Conservation (phyloP, 2,888 invertebrate genomes). For the Eupithecia inturbata region DNA sequence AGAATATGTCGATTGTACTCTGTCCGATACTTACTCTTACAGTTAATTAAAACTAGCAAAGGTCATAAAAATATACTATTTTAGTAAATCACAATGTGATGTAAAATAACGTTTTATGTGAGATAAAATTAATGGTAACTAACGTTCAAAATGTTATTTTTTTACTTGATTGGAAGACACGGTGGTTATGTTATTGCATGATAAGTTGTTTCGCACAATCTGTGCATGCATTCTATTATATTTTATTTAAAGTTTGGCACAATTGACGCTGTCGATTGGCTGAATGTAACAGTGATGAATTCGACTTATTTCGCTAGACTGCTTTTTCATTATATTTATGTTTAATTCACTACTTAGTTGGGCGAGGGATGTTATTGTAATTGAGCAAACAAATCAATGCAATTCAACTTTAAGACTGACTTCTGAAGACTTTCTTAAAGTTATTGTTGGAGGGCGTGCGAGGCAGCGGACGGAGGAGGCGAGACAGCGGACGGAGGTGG, state of each 20-base stretch:
- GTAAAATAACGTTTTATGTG: conserved; percentile 76
- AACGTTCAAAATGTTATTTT: conserved; percentile 80
- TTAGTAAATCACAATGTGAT: conserved; percentile 79
- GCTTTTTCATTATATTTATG: conserved; percentile 52
- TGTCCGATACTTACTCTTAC: conserved; percentile 52
- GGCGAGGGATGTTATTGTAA: conserved; percentile 62
- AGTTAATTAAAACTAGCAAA: conserved; percentile 56
- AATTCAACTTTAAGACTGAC: conserved; percentile 83
- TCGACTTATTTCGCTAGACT: conserved; percentile 57
- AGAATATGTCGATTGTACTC: conserved; percentile 47
- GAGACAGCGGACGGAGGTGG: conserved; percentile 37
- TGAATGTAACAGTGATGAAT: conserved; percentile 45
- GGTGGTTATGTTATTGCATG: conserved; percentile 68
- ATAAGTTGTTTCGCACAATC: conserved; percentile 73
- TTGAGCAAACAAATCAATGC: conserved; percentile 77
- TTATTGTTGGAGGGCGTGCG: conserved; percentile 56
- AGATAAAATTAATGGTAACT: conserved; percentile 81
- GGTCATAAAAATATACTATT: conserved; percentile 67
- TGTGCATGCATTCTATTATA: conserved; percentile 61
- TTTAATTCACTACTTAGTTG: conserved; percentile 59
- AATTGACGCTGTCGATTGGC: conserved; percentile 53
- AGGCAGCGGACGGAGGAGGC: conserved; percentile 44
- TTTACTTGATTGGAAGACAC: conserved; percentile 73
- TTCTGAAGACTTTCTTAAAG: conserved; percentile 83
- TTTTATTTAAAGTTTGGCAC: conserved; percentile 55